phyloP scores from a whole-genome alignment of 1,140 invertebrate genomes.

The Drosophila prosaltans region DNA sequence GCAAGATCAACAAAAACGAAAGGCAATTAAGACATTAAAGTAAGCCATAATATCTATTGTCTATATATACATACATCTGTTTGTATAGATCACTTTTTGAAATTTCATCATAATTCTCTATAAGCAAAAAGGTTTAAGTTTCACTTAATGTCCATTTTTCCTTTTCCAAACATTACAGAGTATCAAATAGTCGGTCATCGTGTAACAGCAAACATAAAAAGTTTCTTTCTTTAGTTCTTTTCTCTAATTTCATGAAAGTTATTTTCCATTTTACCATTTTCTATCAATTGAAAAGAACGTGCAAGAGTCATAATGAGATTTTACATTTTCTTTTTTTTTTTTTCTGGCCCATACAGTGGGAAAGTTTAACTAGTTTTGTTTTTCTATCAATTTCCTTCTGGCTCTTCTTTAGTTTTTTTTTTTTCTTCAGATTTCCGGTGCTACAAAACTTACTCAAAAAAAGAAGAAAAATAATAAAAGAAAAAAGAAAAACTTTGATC shows the following conservation, averaged over 20 bases:
- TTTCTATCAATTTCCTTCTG: conserved; percentile 38
- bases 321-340: conserved; percentile 54
- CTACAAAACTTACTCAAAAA: background rate
- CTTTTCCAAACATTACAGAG: no score
- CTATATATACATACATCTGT: background rate
- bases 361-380: conserved; percentile 37
- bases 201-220: no score
- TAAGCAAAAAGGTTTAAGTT: no score
- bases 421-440: conserved; percentile 5
- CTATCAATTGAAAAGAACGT: conserved; percentile 49
- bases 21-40: no score
- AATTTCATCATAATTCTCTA: no score
- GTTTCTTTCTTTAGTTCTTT: background rate
- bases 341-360: conserved; percentile 22
- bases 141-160: no score
- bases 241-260: conserved; percentile 13
- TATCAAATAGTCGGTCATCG: no score
- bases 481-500: background rate
- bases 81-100: no score
- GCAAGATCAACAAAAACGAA: no score
- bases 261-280: background rate
- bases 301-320: conserved; percentile 52
- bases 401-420: background rate
- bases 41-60: background rate
- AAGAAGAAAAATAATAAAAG: no score